phyloP scores from a whole-genome alignment of 1,140 invertebrate genomes.

The Goniozus legneri region DNA sequence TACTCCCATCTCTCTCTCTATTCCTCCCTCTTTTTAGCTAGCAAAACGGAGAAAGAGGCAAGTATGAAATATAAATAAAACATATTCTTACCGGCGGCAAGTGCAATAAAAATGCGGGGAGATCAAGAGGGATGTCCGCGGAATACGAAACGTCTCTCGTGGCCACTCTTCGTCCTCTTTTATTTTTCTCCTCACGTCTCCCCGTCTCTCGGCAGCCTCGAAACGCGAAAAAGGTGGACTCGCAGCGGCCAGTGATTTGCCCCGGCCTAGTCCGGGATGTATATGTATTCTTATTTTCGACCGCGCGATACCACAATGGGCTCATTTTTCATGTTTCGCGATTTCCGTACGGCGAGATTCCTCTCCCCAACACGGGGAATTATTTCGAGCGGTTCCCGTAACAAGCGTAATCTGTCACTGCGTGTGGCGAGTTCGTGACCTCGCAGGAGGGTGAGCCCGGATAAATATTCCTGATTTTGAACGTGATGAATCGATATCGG shows the following conservation, averaged over 20 bases:
- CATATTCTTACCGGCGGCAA: conserved; percentile 44
- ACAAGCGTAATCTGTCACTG: conserved; percentile 37
- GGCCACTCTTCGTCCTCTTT: conserved; percentile 7
- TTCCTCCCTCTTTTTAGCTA: conserved; percentile 4
- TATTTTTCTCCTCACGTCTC: neutral
- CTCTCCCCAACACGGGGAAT: conserved; percentile 7
- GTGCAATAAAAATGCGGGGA: conserved; percentile 53
- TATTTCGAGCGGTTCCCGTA: conserved; percentile 23
- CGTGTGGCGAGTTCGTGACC: neutral
- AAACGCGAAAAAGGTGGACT: conserved; percentile 13
- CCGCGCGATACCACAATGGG: conserved; percentile 32
- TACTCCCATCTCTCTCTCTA: no score
- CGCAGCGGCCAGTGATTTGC: conserved; percentile 31
- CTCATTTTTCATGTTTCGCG: conserved; percentile 35
- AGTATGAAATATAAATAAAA: conserved; percentile 56
- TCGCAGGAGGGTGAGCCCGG: no score
- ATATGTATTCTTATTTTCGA: conserved; percentile 22
- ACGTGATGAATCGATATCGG: no score
- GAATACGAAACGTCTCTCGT: conserved; percentile 46
- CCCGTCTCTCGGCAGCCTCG: neutral
- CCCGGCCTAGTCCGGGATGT: conserved; percentile 21
- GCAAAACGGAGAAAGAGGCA: conserved; percentile 9
- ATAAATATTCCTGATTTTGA: no score
- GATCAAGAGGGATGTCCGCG: conserved; percentile 52
- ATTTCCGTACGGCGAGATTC: conserved; percentile 9